Percentiles rank a stretch among this genome's conserved stretches.
These are phyloP conservation scores for Etheostoma spectabile DNA, from an alignment of 2,113 vertebrate species.

Conservation along the genomic window DNA sequence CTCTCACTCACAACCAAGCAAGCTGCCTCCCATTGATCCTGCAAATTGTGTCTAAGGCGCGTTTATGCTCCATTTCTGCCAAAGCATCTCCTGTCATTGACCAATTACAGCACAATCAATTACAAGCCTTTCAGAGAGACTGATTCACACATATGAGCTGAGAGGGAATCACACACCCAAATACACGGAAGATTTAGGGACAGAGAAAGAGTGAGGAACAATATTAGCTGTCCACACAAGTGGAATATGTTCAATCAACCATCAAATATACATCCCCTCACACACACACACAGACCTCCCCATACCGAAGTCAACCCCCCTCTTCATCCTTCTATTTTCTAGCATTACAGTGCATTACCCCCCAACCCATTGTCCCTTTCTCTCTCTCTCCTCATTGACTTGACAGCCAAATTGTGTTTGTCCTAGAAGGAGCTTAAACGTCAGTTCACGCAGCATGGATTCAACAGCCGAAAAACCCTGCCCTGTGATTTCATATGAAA, in stretches of 20 bases:
- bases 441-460: constrained; percentile 73
- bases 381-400: constrained; percentile 74
- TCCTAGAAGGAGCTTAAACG: constrained; percentile 79
- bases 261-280: constrained; percentile 62
- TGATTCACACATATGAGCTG: constrained; percentile 61
- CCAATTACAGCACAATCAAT: constrained; percentile 87
- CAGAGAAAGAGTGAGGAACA: constrained; percentile 48
- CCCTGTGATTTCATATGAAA: constrained; percentile 64
- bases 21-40: constrained; percentile 81
- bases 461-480: constrained; percentile 62
- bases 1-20: constrained; percentile 48
- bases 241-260: constrained; percentile 80
- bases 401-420: constrained; percentile 88
- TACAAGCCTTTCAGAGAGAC: constrained; percentile 81
- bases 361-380: constrained; percentile 41
- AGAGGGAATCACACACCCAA: constrained; percentile 39
- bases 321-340: constrained; percentile 53
- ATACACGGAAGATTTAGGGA: constrained; percentile 38
- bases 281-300: constrained; percentile 15
- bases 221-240: constrained; percentile 77
- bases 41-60: constrained; percentile 81
- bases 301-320: constrained; percentile 20
- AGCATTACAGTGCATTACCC: constrained; percentile 60
- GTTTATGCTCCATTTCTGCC: constrained; percentile 86
- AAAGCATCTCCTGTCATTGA: constrained; percentile 83